Evolutionary conservation across 1,140 invertebrate genomes (phyloP).

Genomic region (Drosophila prosaltans): DNA sequence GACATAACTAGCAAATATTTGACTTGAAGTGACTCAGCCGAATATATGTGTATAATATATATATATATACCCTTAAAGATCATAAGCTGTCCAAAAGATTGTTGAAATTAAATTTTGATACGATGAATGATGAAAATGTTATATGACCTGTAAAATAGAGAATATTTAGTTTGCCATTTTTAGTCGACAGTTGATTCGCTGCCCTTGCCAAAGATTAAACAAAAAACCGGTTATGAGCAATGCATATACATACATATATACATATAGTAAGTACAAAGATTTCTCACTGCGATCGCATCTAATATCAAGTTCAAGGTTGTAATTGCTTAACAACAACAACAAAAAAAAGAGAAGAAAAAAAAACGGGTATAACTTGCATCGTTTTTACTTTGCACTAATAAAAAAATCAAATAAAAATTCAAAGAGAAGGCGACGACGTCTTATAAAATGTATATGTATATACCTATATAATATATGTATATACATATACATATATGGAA

Average conservation of each 20-base stretch:
- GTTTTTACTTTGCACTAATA: slow-evolving; percentile 61
- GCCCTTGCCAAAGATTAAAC: slow-evolving; percentile 9
- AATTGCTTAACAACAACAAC: slow-evolving; percentile 27
- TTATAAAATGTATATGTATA: slow-evolving; percentile 15
- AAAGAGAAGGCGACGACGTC: slow-evolving; percentile 27
- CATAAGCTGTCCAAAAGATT: slow-evolving; percentile 49
- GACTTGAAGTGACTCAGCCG: slow-evolving; percentile 54
- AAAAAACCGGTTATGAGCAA: slow-evolving; percentile 61
- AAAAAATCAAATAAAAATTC: slow-evolving; percentile 61
- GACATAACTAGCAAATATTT: slow-evolving; percentile 75
- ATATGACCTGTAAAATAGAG: background rate
- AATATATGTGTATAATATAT: background rate
- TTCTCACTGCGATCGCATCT: slow-evolving; percentile 56
- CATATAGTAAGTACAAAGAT: slow-evolving; percentile 29
- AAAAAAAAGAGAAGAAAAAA: slow-evolving; percentile 20
- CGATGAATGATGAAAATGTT: slow-evolving; percentile 6
- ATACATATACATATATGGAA: background rate
- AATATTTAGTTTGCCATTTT: slow-evolving; percentile 52
- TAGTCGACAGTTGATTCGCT: slow-evolving; percentile 10
- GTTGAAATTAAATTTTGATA: slow-evolving; percentile 72
- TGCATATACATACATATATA: background rate
- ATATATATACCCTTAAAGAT: slow-evolving; percentile 24
- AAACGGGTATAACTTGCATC: slow-evolving; percentile 63
- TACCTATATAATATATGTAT: background rate
- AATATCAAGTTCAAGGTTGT: slow-evolving; percentile 79